phyloP scores from a whole-genome alignment of 2,797 vertebrate genomes.

The Myotis planiceps region DNA sequence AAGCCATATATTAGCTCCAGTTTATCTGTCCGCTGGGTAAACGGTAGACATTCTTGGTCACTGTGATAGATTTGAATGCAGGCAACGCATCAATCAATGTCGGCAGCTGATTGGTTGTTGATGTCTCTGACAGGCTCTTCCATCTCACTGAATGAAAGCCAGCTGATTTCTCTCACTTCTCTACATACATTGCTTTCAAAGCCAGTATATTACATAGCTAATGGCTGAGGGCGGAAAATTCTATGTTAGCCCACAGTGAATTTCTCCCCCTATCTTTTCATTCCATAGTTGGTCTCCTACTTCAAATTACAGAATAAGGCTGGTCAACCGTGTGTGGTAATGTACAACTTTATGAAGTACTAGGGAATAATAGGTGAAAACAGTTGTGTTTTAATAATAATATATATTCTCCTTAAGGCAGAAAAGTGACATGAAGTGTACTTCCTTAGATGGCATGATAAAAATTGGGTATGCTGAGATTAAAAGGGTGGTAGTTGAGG shows the following conservation, averaged over 20 bases:
- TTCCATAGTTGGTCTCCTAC: constrained; percentile 57
- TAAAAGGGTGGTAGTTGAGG: neutral
- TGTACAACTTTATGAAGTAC: constrained; percentile 6
- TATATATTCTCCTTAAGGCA: neutral
- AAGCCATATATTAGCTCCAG: constrained; percentile 92
- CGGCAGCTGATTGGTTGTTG: constrained; percentile 94
- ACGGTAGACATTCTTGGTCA: constrained; percentile 89
- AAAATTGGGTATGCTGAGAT: neutral
- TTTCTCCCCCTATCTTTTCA: constrained; percentile 79
- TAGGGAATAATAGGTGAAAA: neutral
- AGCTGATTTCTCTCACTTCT: constrained; percentile 93
- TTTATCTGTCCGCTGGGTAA: constrained; percentile 91
- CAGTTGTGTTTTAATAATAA: neutral
- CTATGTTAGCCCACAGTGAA: constrained; percentile 87
- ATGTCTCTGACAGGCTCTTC: constrained; percentile 93
- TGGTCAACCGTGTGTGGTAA: neutral
- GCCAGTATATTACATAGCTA: constrained; percentile 90
- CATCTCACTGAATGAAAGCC: constrained; percentile 93
- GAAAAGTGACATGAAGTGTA: neutral
- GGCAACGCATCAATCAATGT: constrained; percentile 93
- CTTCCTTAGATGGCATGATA: constrained; percentile 13
- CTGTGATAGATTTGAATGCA: constrained; percentile 94
- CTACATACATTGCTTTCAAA: constrained; percentile 90
- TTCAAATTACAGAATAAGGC: constrained; percentile 71
- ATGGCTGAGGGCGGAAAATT: constrained; percentile 89